These are phyloP conservation scores for Perca flavescens DNA, from an alignment of 2,113 vertebrate genomes.

Conservation along the genomic window DNA sequence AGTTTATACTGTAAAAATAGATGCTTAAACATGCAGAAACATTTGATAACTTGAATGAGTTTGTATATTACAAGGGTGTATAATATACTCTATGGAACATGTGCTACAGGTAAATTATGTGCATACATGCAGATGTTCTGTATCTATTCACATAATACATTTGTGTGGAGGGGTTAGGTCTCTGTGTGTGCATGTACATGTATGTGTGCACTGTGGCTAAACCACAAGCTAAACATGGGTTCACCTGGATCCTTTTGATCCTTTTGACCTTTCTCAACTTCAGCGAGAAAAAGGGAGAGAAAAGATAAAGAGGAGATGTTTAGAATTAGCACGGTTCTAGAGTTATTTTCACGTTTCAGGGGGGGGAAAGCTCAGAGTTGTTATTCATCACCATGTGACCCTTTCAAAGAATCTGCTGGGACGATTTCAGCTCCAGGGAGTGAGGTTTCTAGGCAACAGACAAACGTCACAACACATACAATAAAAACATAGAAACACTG, in stretches of 20 bases:
- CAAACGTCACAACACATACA: constrained; percentile 73
- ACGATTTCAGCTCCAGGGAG: constrained; percentile 63
- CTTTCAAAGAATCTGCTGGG: constrained; percentile 72
- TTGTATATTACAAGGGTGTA: constrained; percentile 36
- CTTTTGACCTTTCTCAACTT: constrained; percentile 94
- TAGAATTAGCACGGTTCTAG: constrained; percentile 87
- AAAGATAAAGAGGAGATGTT: constrained; percentile 92
- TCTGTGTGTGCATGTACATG: constrained; percentile 25
- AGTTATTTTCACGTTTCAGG: constrained; percentile 57
- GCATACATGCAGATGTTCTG: constrained; percentile 53
- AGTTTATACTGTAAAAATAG: constrained; percentile 30
- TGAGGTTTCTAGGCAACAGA: constrained; percentile 69
- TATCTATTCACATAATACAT: constrained; percentile 19
- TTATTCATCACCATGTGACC: constrained; percentile 65
- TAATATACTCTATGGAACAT: constrained; percentile 25
- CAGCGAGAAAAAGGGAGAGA: constrained; percentile 89
- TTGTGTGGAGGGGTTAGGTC: constrained; percentile 16
- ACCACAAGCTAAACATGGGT: constrained; percentile 95
- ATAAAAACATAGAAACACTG: constrained; percentile 76
- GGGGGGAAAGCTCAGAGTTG: constrained; percentile 37
- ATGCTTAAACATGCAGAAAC: constrained; percentile 66
- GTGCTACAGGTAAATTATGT: constrained; percentile 24
- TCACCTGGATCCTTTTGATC: constrained; percentile 99
- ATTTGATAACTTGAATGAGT: constrained; percentile 33
- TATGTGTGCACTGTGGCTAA: constrained; percentile 76